Evolutionary conservation across 2,797 vertebrate genomes (phyloP).

Genomic region (Lepilemur ruficaudatus): DNA sequence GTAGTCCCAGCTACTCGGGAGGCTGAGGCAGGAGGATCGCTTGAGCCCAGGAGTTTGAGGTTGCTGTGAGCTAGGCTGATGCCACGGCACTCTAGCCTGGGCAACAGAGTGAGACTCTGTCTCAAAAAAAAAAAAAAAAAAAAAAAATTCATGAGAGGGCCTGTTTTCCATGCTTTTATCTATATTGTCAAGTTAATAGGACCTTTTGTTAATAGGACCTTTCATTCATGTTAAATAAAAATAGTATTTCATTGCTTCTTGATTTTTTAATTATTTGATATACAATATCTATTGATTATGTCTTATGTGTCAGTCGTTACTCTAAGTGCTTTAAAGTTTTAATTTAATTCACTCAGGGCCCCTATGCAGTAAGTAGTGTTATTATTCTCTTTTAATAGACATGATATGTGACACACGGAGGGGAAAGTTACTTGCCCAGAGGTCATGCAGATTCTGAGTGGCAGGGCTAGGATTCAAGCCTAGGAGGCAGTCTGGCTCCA

Average conservation of each 20-base stretch:
- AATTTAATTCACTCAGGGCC: neutral
- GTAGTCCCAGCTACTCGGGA: no score
- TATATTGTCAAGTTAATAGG: neutral
- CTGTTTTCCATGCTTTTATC: neutral
- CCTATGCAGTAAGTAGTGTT: neutral
- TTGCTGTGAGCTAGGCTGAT: no score
- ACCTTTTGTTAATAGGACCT: neutral
- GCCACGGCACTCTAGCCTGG: no score
- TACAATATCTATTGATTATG: neutral
- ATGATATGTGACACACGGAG: neutral
- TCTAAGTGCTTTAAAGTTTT: neutral
- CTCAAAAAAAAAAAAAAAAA: no score
- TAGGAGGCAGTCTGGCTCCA: neutral
- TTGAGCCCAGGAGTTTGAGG: no score
- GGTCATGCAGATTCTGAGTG: neutral
- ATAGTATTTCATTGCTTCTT: neutral
- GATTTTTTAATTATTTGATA: conserved; percentile 9
- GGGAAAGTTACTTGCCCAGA: neutral
- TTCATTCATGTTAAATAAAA: neutral
- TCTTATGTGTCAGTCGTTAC: neutral
- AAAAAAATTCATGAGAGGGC: no score
- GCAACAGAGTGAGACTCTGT: no score
- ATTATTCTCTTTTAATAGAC: neutral
- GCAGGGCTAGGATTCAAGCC: neutral
- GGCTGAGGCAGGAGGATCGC: no score